These are phyloP conservation scores for Pterophyllum scalare DNA, from an alignment of 2,113 vertebrate genomes.

Conservation along the genomic window DNA sequence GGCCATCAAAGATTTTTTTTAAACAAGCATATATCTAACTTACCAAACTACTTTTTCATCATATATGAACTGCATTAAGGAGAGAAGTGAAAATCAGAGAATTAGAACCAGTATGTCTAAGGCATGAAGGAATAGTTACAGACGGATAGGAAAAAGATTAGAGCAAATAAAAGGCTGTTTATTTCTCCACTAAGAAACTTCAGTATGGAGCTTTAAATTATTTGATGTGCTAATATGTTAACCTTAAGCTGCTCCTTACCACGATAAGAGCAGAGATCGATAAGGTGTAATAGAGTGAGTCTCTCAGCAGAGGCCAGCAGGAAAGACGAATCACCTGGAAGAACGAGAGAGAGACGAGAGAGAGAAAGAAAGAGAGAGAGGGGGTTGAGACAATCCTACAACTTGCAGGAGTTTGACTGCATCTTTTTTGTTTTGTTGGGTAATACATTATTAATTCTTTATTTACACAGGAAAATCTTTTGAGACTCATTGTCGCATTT, in stretches of 20 bases:
- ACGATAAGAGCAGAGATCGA: conserved; percentile 93
- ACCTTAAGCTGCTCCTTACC: conserved; percentile 78
- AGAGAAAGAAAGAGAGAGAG: background rate
- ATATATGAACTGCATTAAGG: conserved; percentile 91
- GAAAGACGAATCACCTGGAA: conserved; percentile 88
- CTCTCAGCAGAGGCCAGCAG: conserved; percentile 92
- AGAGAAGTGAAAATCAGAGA: conserved; percentile 11
- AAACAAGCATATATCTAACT: conserved; percentile 66
- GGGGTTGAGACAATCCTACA: background rate
- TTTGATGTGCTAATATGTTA: background rate
- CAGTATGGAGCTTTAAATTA: background rate
- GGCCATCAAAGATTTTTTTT: background rate
- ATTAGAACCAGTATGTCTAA: background rate
- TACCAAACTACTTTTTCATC: conserved; percentile 97
- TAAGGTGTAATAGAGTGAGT: conserved; percentile 92
- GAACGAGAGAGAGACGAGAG: background rate
- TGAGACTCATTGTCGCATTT: no score
- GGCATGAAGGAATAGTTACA: background rate
- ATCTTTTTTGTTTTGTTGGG: conserved; percentile 24
- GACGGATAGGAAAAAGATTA: background rate
- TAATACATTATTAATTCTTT: background rate
- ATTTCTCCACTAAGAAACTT: background rate
- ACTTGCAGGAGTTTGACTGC: conserved; percentile 4
- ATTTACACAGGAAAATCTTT: no score
- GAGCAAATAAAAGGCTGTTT: background rate